Base-by-base conservation (phyloP, 2,888 invertebrate species). In the Cremastinae sp. region DNA sequence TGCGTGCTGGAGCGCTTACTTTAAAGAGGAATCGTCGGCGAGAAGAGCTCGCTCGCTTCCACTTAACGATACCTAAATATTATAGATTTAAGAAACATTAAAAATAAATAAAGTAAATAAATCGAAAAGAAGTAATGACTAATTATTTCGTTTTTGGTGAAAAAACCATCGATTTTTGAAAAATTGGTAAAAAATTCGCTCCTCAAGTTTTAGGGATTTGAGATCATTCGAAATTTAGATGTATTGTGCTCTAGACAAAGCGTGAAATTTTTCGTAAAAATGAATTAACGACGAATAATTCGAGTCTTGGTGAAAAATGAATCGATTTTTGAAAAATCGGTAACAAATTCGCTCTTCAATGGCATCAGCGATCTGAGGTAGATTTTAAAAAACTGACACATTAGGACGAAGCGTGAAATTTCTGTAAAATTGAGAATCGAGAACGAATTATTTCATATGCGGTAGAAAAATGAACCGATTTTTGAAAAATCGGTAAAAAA, bases 361-460 rank as follows among this genome's bases (percentile, higher is more conserved):
- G 28, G 28, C 28, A 5, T 5, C 28, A 28, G 28, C 10, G 28
- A 49, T 41, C 39, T 9, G 55, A 39, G 41, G 51, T 58, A 56
- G 65, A 64, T 59, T 49, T 41, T 65, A 58, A 49, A 2, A n/a
- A 22, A 12, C 10, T 22, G 9, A 8, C 20, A 22, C 28, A 51
- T 28, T 22, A 28, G 47, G 64, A 73, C 59, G 69, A 51, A 55
- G 47, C 76, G 71, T 79, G 71, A 79, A 79, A 76, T 79, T 79
- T 61, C 51, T 49, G 56, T 45, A 56, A 78, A 75, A 73, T 70
- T 12, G n/a, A n/a, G n/a, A n/a, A n/a, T n/a, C n/a, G n/a, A n/a
- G n/a, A n/a, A n/a, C n/a, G n/a, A n/a, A n/a, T n/a, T n/a, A n/a
- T n/a, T n/a, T n/a, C n/a, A n/a, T n/a, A n/a, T n/a, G n/a, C n/a